Evolutionary conservation across 2,113 vertebrate genomes (phyloP), one percentile per base, ranked within the genome.

Genomic region (Stegastes partitus): DNA sequence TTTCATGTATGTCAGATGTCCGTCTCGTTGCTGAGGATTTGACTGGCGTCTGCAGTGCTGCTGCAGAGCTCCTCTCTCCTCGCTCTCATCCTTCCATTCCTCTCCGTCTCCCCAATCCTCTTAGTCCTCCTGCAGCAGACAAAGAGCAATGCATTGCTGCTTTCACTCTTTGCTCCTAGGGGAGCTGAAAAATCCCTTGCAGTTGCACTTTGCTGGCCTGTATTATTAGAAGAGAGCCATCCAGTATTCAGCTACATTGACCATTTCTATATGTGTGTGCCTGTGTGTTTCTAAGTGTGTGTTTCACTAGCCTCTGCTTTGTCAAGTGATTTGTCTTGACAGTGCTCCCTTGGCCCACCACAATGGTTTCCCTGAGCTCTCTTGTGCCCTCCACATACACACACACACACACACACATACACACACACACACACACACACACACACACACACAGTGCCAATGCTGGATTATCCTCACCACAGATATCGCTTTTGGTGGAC

Each of bases 161-260:
- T 86, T 90, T 89, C 79, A 64, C 81, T 85, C 79, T 83, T 65
- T 42, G 68, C 74, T 85, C 92, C 78, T 79, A 63, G 3, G 86
- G 84, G 90, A 87, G 82, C 85, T 79, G 73, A 90, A 88, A 86
- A 89, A 89, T 82, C 79, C 89, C 80, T 83, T 78, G 86, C 86
- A 91, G 86, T 89, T 88, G 86, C 86, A 91, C 90, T 92, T 91
- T 90, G 76, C 86, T 71, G 75, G 80, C 77, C 81, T 87, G 82
- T 90, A 78, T 90, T 90, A 89, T 88, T 87, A 88, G 73, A 42
- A 59, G 65, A 57, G 75, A 85, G 64, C 80, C 57, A 49, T 89
- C 73, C 81, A 62, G 82, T 34, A 63, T 77, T 81, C 83, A 68
- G 62, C 57, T 73, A 61, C 75, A 81, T 57, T 88, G 84, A 75